phyloP scores from a whole-genome alignment of 2,113 vertebrate species.

The Greenwoodochromis staneri region DNA sequence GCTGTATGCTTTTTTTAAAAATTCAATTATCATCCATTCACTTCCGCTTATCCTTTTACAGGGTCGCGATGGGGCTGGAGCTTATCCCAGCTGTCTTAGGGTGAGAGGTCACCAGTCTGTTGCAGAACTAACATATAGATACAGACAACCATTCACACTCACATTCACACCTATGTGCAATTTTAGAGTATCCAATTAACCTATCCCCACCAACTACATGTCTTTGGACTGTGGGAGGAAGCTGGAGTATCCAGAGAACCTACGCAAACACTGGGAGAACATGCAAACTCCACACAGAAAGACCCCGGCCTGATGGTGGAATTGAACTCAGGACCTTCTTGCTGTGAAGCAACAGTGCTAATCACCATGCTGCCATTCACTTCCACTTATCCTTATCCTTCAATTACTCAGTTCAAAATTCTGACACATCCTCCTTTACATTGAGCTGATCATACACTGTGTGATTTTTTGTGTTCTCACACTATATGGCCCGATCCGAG shows the following conservation, averaged over 20 bases:
- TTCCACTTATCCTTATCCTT: not conserved
- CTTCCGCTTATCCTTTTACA: not conserved
- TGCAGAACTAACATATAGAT: not conserved
- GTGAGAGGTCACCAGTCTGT: not conserved
- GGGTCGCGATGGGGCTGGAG: not conserved
- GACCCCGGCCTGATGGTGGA: not conserved
- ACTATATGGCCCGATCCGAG: fast-evolving
- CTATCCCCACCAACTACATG: not conserved
- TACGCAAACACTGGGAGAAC: not conserved
- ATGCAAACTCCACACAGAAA: not conserved
- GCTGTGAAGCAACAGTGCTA: not conserved
- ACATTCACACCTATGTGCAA: not conserved
- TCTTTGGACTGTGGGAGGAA: not conserved
- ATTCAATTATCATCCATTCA: not conserved
- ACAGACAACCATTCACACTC: not conserved
- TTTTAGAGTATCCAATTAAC: not conserved
- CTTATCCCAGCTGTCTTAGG: not conserved
- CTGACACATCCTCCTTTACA: not conserved
- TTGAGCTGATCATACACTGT: not conserved
- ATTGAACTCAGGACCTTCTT: not conserved
- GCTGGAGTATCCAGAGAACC: not conserved
- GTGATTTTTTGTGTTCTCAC: not conserved
- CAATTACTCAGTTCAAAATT: not conserved
- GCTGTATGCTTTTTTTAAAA: fast-evolving
- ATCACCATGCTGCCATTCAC: not conserved